phyloP scores from a whole-genome alignment of 2,888 invertebrate species.

The Tachystola acroxantha region DNA sequence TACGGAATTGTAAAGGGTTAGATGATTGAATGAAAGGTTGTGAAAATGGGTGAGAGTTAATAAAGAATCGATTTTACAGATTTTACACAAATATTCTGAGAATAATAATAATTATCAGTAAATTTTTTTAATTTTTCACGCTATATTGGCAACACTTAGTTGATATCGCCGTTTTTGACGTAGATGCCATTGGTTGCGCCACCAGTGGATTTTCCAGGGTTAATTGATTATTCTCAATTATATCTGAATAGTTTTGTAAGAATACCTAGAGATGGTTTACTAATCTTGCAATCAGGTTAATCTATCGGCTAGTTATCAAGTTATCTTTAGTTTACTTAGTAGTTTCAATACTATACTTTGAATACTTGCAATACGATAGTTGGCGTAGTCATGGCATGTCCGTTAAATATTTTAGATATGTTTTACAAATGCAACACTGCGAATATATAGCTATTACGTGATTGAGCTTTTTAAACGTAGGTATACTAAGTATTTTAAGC shows the following conservation, averaged over 20 bases:
- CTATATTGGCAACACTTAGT: slow-evolving; percentile 11
- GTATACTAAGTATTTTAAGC: slow-evolving; percentile 20
- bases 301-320: no score
- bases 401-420: no score
- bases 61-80: slow-evolving; percentile 7
- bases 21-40: slow-evolving; percentile 14
- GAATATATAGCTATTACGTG: slow-evolving; percentile 33
- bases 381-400: no score
- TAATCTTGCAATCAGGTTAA: no score
- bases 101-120: slow-evolving; percentile 40
- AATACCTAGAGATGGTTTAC: no score
- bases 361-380: no score
- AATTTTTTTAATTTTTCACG: slow-evolving; percentile 19
- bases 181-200: slow-evolving; percentile 5
- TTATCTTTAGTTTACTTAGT: no score
- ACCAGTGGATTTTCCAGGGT: no score
- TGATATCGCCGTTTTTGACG: slow-evolving; percentile 36
- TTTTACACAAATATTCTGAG: slow-evolving; percentile 1
- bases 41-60: slow-evolving; percentile 14
- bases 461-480: slow-evolving; percentile 46
- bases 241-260: slow-evolving; percentile 13
- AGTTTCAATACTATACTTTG: no score
- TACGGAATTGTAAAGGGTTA: background rate
- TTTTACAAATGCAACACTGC: slow-evolving; percentile 41
- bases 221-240: no score